Evolutionary conservation across 2,888 invertebrate genomes (phyloP), one percentile per base, ranked within the genome.

Genomic region (Drosophila greeni): DNA sequence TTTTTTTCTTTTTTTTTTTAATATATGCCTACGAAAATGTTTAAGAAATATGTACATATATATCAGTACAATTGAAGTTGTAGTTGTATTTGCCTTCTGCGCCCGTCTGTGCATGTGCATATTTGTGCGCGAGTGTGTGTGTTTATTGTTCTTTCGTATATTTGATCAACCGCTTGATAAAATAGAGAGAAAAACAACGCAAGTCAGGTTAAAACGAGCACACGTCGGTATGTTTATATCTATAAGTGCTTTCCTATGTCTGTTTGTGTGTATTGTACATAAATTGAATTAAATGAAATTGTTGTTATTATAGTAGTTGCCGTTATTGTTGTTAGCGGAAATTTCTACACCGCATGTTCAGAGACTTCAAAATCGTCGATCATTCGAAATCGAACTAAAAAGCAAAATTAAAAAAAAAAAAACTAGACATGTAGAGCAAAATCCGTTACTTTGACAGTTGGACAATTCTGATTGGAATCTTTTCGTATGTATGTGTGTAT

Each of bases 271-370:
- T 49, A 52, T 48, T 42, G 43, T 54, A 55, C 47, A 72, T 68
- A 76, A 79, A 82, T 78, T 82, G 61, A 80, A 80, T 80, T 62
- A 82, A 79, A 66, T 70, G 72, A 74, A 72, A 70, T 69, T 68
- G 45, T 47, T 47, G 45, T 47, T 47, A 47, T 47, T 47, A 47
- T 47, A 47, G 45, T 47, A 47, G 45, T 31, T 47, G 45, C 31
- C 45, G 45, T 47, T 47, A 47, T 47, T 47, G 45, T 45, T 29
- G 75, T 62, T 66, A 65, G 72, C 56, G 60, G 52, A 64, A 68
- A 60, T 70, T 72, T 74, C 47, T 60, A 64, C 39, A 64, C 45
- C 51, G 57, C 57, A 59, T 37, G 48, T 55, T 55, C 33, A 29
- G 42, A 36, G 42, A 36, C 26, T 58, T 26, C 7, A 31, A 55